Evolutionary conservation across 2,797 vertebrate species (phyloP).

Genomic region (Salarias fasciatus): DNA sequence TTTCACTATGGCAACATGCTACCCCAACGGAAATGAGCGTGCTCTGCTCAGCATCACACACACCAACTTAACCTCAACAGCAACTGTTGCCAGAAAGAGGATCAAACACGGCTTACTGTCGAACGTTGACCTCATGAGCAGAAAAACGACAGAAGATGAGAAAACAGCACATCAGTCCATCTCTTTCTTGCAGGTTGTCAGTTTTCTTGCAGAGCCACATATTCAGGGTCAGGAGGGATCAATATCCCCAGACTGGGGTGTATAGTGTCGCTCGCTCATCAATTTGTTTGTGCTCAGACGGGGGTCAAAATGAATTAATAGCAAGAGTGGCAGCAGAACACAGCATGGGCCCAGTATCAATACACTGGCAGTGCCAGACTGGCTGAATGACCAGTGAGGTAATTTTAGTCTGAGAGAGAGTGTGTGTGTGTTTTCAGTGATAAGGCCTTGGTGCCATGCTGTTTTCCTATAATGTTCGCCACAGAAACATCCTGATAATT

Average conservation of each 20-base stretch:
- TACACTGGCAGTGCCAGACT: slow-evolving; percentile 44
- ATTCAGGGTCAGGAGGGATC: background rate
- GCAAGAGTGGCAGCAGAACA: slow-evolving; percentile 24
- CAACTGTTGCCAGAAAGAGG: slow-evolving; percentile 60
- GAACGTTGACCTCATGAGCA: slow-evolving; percentile 55
- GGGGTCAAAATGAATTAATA: slow-evolving; percentile 8
- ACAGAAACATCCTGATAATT: slow-evolving; percentile 61
- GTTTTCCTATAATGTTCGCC: slow-evolving; percentile 53
- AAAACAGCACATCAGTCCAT: slow-evolving; percentile 20
- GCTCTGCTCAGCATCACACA: slow-evolving; percentile 73
- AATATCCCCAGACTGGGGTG: too few species aligned
- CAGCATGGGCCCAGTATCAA: slow-evolving; percentile 49
- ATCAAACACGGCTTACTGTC: slow-evolving; percentile 62
- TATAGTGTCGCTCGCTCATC: too few species aligned
- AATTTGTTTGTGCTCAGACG: background rate
- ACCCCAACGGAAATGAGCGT: slow-evolving; percentile 69
- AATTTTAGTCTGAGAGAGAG: slow-evolving; percentile 48
- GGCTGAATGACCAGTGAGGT: slow-evolving; percentile 56
- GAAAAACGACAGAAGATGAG: slow-evolving; percentile 39
- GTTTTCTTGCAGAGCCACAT: background rate
- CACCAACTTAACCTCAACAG: slow-evolving; percentile 63
- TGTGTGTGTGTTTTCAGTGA: slow-evolving; percentile 59
- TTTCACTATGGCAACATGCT: slow-evolving; percentile 74
- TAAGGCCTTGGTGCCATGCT: slow-evolving; percentile 56
- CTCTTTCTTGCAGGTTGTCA: slow-evolving; percentile 28